These are phyloP conservation scores for Macrosoma leucophasiata DNA, from an alignment of 2,888 invertebrate species.

Conservation along the genomic window DNA sequence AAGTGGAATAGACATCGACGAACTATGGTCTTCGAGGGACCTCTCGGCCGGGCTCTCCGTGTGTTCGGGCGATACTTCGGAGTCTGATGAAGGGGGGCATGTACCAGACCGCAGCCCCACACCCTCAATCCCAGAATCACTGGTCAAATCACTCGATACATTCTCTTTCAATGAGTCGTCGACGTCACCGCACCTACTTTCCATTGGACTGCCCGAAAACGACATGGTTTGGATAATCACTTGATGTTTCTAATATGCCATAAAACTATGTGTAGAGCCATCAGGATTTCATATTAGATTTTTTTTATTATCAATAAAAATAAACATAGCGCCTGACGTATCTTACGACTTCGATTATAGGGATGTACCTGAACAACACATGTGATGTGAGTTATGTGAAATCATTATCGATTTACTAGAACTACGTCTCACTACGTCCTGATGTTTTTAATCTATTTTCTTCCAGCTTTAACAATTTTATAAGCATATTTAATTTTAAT, in stretches of 20 bases:
- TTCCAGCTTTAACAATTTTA: no score
- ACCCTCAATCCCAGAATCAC: conserved; percentile 50
- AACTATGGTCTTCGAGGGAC: conserved; percentile 11
- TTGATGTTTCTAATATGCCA: conserved; percentile 18
- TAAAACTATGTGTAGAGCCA: no score
- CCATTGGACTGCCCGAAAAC: no score
- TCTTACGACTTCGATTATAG: no score
- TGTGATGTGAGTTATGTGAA: no score
- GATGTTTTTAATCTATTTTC: no score
- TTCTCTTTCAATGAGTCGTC: conserved; percentile 43
- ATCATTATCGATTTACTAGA: no score
- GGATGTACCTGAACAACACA: no score
- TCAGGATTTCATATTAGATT: conserved; percentile 33
- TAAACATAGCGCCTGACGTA: conserved; percentile 47
- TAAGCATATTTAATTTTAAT: no score
- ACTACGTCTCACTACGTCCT: no score
- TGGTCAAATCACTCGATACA: conserved; percentile 33
- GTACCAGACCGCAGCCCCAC: conserved; percentile 35
- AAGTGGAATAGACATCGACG: conserved; percentile 3
- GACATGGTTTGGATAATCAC: no score
- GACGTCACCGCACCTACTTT: conserved; percentile 53
- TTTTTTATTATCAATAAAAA: conserved; percentile 40
- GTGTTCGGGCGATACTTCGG: conserved; percentile 36
- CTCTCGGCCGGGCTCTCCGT: conserved; percentile 21
- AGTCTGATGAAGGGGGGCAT: conserved; percentile 34